Conservation (phyloP, 2,797 vertebrate genomes). For the Typhlichthys eigenmanni region DNA sequence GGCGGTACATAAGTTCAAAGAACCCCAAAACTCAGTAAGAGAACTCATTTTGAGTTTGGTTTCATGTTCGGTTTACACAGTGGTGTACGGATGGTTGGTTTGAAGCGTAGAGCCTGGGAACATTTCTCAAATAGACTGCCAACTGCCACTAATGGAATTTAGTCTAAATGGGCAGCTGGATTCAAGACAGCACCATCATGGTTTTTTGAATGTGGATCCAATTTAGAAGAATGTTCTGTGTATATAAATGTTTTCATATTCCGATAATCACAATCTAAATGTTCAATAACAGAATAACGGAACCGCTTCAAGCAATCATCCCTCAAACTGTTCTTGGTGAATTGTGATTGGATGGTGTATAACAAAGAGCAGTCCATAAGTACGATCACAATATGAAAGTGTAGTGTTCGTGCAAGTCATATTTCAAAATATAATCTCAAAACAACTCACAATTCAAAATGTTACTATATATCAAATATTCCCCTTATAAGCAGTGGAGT, state of each 20-base stretch:
- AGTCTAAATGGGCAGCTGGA: conserved; percentile 64
- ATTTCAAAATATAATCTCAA: too few species aligned
- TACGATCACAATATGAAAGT: too few species aligned
- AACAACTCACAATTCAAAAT: too few species aligned
- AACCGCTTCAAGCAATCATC: conserved; percentile 13
- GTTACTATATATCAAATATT: too few species aligned
- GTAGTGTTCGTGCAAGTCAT: too few species aligned
- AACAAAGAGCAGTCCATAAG: too few species aligned
- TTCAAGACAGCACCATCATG: conserved; percentile 54
- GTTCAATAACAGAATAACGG: conserved; percentile 11
- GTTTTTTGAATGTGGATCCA: conserved; percentile 47
- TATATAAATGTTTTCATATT: conserved; percentile 2
- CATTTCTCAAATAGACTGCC: conserved; percentile 78
- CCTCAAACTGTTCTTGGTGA: conserved; percentile 11
- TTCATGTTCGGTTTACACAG: conserved; percentile 75
- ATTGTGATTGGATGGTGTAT: too few species aligned
- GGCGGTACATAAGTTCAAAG: conserved; percentile 68
- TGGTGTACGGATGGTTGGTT: conserved; percentile 73
- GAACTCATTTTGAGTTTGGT: conserved; percentile 74
- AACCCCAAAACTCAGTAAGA: conserved; percentile 67
- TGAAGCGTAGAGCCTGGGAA: conserved; percentile 76
- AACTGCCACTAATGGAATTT: conserved; percentile 77
- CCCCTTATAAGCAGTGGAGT: too few species aligned
- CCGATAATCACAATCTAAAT: background rate
- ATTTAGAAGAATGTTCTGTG: conserved; percentile 32